Evolutionary conservation across 1,140 invertebrate genomes (phyloP).

Genomic region (Samia ricini): DNA sequence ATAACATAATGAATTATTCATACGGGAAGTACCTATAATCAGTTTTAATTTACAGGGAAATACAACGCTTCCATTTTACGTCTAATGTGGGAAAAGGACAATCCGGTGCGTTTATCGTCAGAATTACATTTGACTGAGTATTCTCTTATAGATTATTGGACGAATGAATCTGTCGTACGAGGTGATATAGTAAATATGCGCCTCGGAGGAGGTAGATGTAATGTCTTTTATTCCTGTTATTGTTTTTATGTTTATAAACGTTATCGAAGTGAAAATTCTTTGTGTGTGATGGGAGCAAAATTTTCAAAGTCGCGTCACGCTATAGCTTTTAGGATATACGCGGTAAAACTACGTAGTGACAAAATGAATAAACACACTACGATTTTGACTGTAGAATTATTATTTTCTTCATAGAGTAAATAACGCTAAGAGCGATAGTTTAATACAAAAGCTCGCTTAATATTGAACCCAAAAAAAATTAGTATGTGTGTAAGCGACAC

Average conservation of each 20-base stretch:
- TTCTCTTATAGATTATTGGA: conserved; percentile 83
- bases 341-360: no score
- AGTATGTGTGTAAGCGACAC: no score
- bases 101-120: conserved; percentile 85
- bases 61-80: conserved; percentile 87
- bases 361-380: no score
- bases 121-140: conserved; percentile 92
- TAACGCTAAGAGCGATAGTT: no score
- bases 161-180: conserved; percentile 82
- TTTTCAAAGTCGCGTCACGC: no score
- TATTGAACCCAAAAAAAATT: no score
- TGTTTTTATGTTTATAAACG: conserved; percentile 21
- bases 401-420: no score
- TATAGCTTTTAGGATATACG: no score
- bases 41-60: conserved; percentile 80
- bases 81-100: conserved; percentile 85
- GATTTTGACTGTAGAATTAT: no score
- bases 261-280: conserved; percentile 7
- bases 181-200: conserved; percentile 82
- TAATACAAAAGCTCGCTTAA: no score
- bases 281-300: no score
- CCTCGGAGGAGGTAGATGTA: conserved; percentile 82
- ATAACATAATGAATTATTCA: not conserved
- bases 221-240: conserved; percentile 58
- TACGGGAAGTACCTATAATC: conserved; percentile 7